Percentiles rank a stretch among this genome's conserved stretches.
phyloP scores from a whole-genome alignment of 2,113 vertebrate genomes.

The Stigmatopora argus region DNA sequence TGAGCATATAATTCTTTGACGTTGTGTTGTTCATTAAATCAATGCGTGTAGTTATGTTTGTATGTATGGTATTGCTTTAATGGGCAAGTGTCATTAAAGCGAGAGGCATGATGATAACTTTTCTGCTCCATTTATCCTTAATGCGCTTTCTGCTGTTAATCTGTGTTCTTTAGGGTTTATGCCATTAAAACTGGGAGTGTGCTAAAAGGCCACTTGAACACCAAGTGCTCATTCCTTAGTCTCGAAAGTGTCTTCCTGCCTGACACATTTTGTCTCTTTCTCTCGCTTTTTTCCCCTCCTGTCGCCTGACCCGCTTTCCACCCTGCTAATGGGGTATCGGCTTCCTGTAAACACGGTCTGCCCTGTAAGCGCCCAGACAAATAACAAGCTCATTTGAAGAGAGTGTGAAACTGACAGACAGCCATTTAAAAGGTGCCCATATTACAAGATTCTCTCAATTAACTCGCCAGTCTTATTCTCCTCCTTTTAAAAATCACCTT shows the following conservation, averaged over 20 bases:
- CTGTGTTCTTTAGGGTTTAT: not conserved
- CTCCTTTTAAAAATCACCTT: conserved; percentile 13
- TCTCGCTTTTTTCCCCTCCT: no score
- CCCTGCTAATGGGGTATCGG: conserved; percentile 35
- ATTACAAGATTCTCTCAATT: conserved; percentile 25
- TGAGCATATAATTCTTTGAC: no score
- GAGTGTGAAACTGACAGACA: conserved; percentile 40
- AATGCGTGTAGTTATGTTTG: not conserved
- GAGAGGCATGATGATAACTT: not conserved
- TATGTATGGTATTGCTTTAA: not conserved
- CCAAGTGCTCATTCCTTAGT: not conserved
- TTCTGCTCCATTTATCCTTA: not conserved
- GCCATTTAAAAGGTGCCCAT: conserved; percentile 42
- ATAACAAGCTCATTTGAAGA: conserved; percentile 51
- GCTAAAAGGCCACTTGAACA: conserved; percentile 8
- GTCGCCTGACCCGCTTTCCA: not conserved
- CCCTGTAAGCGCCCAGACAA: conserved; percentile 24
- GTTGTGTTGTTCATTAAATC: no score
- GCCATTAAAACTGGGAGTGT: not conserved
- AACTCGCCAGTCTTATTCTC: not conserved
- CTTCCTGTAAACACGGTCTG: conserved; percentile 35
- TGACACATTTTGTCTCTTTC: not conserved
- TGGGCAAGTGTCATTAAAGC: not conserved
- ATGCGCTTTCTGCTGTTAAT: not conserved
- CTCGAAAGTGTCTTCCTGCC: conserved; percentile 3